These are phyloP conservation scores for Echinarachnius parma DNA, from an alignment of 53 echinoderm and acorn worm species.

Conservation along the genomic window DNA sequence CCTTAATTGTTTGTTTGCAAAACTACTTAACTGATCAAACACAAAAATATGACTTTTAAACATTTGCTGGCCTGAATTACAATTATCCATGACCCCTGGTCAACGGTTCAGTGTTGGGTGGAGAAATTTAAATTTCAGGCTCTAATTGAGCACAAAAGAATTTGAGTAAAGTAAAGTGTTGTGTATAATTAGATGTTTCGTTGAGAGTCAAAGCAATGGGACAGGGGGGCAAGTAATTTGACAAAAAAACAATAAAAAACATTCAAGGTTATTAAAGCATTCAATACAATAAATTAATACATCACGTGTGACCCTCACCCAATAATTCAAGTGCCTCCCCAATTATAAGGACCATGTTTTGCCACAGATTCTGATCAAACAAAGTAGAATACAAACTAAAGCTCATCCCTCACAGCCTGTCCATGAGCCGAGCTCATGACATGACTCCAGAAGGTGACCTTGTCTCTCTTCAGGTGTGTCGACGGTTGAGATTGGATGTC, in stretches of 20 bases:
- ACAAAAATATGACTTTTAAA: neutral
- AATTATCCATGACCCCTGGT: neutral
- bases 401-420: slow-evolving; percentile 12
- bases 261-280: neutral
- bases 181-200: too few species aligned
- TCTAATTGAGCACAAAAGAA: too few species aligned
- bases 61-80: neutral
- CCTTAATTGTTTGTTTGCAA: too few species aligned
- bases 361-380: too few species aligned
- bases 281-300: neutral
- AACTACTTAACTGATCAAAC: neutral
- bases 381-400: neutral
- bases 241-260: neutral
- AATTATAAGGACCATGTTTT: too few species aligned
- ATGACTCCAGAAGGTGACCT: slow-evolving; percentile 72
- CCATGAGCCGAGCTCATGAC: slow-evolving; percentile 45
- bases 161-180: too few species aligned
- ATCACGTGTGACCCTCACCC: too few species aligned
- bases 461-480: slow-evolving; percentile 55
- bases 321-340: too few species aligned
- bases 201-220: too few species aligned
- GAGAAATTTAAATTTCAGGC: too few species aligned
- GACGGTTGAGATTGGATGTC: slow-evolving; percentile 47
- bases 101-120: too few species aligned
- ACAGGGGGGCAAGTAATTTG: too few species aligned